Evolutionary conservation across 2,113 vertebrate genomes (phyloP), one percentile per base, ranked within the genome.

Genomic region (Lepus americanus): DNA sequence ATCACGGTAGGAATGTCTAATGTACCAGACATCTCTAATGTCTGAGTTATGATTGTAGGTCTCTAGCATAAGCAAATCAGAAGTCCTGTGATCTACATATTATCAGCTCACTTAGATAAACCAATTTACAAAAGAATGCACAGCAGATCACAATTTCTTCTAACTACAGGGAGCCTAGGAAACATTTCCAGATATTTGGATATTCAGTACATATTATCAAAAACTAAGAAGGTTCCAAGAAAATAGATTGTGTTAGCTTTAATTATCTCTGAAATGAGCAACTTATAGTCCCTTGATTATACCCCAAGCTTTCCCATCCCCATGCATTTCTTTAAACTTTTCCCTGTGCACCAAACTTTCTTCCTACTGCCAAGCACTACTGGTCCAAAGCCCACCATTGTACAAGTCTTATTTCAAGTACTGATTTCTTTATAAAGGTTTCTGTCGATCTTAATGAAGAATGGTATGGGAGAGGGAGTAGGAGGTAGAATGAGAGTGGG

Each of bases 191-290:
- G 67, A 89, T 6, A 76, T 69, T 20, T 63, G 10, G 14, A 81
- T 79, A 92, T 85, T 97, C 25, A 78, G 49, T 29, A 79, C 31
- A 27, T 78, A 25, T 29, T 82, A 85, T 80, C 10, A 94, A 33
- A 94, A 85, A 80, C 72, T 70, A 90, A 12, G 44, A 83, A 91
- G 77, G 53, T 64, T 25, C 14, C 67, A 82, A 55, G 5, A 39
- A 76, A 89, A 29, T 92, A 86, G 59, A 20, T 93, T 63, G 14
- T 78, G 1, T 86, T 82, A 84, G 22, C 39, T 64, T 87, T 83
- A 94, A 82, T 78, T 82, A 82, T 55, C 44, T 93, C 39, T 76
- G 66, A 94, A 89, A 92, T 44, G 44, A 83, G 83, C 31, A 83
- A 51, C 6, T 22, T 95, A 31, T 7, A 59, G 12, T 89, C 16